phyloP scores from a whole-genome alignment of 2,797 vertebrate genomes.

The Pangasius djambal region DNA sequence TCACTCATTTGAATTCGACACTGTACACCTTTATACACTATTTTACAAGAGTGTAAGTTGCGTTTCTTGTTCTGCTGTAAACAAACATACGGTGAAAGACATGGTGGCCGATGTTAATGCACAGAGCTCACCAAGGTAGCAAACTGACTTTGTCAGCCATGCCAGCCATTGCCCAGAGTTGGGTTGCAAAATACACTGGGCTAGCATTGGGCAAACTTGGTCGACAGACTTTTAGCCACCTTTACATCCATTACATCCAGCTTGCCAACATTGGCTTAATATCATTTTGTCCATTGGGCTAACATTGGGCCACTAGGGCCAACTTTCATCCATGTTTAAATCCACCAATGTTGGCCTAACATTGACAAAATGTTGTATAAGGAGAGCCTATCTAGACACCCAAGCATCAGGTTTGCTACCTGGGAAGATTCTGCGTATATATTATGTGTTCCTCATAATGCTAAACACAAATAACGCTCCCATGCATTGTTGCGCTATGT shows the following conservation, averaged over 20 bases:
- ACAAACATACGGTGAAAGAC: conserved; percentile 17
- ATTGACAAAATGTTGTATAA: not conserved
- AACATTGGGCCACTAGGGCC: not conserved
- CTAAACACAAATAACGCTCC: not conserved
- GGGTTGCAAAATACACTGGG: not conserved
- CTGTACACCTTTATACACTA: conserved; percentile 84
- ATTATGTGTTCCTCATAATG: not conserved
- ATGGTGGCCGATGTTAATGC: not conserved
- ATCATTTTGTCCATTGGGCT: not conserved
- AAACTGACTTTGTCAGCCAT: not conserved
- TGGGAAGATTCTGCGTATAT: not conserved
- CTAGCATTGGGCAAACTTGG: not conserved
- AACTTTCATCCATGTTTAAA: not conserved
- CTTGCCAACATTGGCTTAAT: not conserved
- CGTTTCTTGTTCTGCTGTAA: conserved; percentile 43
- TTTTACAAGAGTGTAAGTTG: conserved; percentile 79
- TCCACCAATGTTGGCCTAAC: not conserved
- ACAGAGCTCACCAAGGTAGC: conserved; percentile 4
- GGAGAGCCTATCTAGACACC: not conserved
- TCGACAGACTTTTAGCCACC: not conserved
- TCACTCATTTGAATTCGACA: conserved; percentile 73
- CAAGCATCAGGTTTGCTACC: conserved; percentile 10
- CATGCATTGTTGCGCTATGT: conserved; percentile 1
- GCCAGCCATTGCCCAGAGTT: not conserved
- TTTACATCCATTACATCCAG: not conserved